Evolutionary conservation across 2,888 invertebrate species (phyloP), one percentile per base, ranked within the genome.

Genomic region (Ypsolopha scabrella): DNA sequence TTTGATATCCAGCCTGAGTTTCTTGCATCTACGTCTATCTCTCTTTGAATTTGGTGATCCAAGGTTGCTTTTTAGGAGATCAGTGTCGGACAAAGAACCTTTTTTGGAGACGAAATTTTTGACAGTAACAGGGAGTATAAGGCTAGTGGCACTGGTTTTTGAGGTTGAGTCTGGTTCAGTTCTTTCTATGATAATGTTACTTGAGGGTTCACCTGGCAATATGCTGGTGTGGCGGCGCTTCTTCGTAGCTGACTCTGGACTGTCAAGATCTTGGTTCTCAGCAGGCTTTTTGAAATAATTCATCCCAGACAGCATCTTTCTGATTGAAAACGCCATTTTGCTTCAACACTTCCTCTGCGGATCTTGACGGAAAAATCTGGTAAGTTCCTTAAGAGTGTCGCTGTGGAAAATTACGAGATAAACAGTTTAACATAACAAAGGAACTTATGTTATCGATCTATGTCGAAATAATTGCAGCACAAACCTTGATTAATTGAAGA

Each of bases 221-320:
- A 63, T 55, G 1, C 6, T 10, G 8, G 6, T 10, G 7, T 63
- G 62, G 2, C 55, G 55, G 4, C 54, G 53, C 33, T 53, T 58
- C 13, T 59, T 52, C 0, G 49, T 10, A 6, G 54, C 56, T 37
- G n/a, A 24, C 6, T 57, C 52, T 24, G 24, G 24, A 24, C 24
- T 24, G 53, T 53, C 56, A 52, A 38, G 49, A 47, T 53, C 61
- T 36, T 55, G 55, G 3, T 60, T 58, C 0, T 70, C 72, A 0
- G 64, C 79, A 7, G 80, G 62, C 58, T 81, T 82, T 24, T 81
- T 71, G 55, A 86, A 86, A 58, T 85, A 86, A 2, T 66, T 74
- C 46, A 85, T 86, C 56, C 81, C 83, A 6, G 82, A 82, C 50
- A 85, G 64, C 68, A 86, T 86, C 63, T 77, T 81, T 56, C 80